Base-by-base conservation (phyloP, 2,797 vertebrate species). In the Pangasius djambal region DNA sequence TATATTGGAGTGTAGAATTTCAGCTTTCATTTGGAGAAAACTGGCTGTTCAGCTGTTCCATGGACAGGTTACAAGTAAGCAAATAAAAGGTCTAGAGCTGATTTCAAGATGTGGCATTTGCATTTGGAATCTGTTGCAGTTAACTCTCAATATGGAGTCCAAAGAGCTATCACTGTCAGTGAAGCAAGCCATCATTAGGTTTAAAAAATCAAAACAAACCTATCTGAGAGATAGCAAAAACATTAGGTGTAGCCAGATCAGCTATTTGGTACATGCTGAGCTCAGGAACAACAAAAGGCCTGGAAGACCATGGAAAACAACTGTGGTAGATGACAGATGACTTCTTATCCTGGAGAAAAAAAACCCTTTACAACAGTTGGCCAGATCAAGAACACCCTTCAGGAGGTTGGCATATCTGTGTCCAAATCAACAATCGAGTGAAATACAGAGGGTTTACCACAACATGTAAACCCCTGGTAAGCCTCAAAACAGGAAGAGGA, bases 161-260 rank as follows among this genome's bases (percentile, higher is more conserved):
- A 63, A 61, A 61, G 34, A 40, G 34, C 25, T n/a, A 12, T 44
- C 2, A 61, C 2, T 22, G 37, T 31, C 44, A 31, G 15, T 50
- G 7, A 83, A 63, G 57, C 25, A 63, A 61, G 57, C 2, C 3
- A 61, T 82, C 10, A 15, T 61, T 63, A 28, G 25, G 5, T 22
- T 7, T 28, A 20, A n/a, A 75, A 18, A 52, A 9, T 28, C 13
- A n/a, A n/a, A 50, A 77, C 48, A 78, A 52, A 55, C 75, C n/a
- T 20, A 57, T 20, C 48, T 34, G n/a, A 34, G 77, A 86, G 83
- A 78, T 74, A 79, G 79, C 78, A 88, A 78, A 89, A 88, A 89
- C 86, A 88, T 85, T 89, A 87, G 86, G 79, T 87, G 31, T 90
- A 75, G 87, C 87, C 75, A 90, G 83, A 91, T 89, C 88, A 92